phyloP scores from a whole-genome alignment of 2,888 invertebrate genomes.

The Aplocera efformata region DNA sequence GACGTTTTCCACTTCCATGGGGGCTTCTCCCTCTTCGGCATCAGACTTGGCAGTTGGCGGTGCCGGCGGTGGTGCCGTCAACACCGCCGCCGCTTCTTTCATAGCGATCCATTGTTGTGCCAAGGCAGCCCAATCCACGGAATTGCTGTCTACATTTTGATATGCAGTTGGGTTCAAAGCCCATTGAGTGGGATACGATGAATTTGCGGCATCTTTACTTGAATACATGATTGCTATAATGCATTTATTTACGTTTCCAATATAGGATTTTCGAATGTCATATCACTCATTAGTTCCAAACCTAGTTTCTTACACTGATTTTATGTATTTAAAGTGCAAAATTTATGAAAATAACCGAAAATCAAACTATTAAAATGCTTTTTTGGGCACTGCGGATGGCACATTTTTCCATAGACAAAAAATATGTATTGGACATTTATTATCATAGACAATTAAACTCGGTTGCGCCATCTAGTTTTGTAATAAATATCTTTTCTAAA shows the following conservation, averaged over 20 bases:
- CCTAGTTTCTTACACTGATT: neutral
- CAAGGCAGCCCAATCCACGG: conserved; percentile 97
- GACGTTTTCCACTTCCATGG: conserved; percentile 91
- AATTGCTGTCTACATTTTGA: conserved; percentile 90
- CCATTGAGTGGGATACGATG: conserved; percentile 87
- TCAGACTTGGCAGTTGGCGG: conserved; percentile 74
- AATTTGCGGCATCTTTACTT: conserved; percentile 82
- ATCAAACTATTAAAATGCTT: conserved; percentile 11
- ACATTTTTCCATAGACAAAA: conserved; percentile 16
- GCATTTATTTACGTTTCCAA: conserved; percentile 18
- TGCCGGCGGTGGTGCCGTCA: conserved; percentile 79
- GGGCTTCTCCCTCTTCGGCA: conserved; percentile 90
- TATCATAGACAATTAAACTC: neutral
- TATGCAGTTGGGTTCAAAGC: conserved; percentile 90
- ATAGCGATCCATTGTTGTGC: conserved; percentile 99
- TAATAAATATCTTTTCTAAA: neutral
- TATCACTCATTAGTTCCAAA: conserved; percentile 5
- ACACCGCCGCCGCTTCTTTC: conserved; percentile 87
- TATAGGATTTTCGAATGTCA: conserved; percentile 9
- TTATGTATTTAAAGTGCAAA: neutral
- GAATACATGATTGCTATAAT: conserved; percentile 71
- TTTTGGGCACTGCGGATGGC: conserved; percentile 9
- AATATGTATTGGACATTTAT: neutral
- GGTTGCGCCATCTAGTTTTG: neutral
- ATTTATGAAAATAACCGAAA: conserved; percentile 5